Evolutionary conservation across 1,140 invertebrate genomes (phyloP), one percentile per base, ranked within the genome.

Genomic region (Diabrotica undecimpunctata): DNA sequence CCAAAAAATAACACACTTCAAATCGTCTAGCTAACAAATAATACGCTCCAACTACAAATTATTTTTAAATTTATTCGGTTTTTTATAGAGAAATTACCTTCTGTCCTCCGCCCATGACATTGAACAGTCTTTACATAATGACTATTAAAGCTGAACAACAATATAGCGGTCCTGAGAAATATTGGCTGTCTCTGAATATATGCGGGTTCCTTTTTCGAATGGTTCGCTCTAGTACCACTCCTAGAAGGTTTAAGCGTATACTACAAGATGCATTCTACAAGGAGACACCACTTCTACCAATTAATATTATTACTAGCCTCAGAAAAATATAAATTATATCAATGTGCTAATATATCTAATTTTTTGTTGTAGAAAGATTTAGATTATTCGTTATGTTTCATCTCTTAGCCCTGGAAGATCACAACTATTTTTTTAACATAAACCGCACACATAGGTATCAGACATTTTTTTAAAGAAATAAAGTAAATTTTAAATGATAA

Each of bases 61-160:
- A 46, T 46, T 46, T 46, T 46, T 46, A 46, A 46, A 46, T 46
- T 46, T 46, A 46, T 46, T 46, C 8, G n/a, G 8, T 46, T 46
- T 46, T 46, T 10, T 46, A 46, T 5, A 25, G 41, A 10, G 41
- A n/a, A 46, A 46, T 46, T 46, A 46, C n/a, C 41, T n/a, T 46
- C n/a, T n/a, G 8, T 46, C 41, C 55, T 12, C 55, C 55, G 55
- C 55, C 37, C 36, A 37, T 57, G 55, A 57, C 36, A 57, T 57
- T 57, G 55, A 57, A 57, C 35, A 57, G 25, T 37, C 37, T 57
- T 38, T 57, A 57, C 37, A 37, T 57, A 57, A 57, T 57, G 55
- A 57, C 36, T 57, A 37, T 38, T 57, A 57, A 46, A 37, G 25
- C 55, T 37, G n/a, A 57, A 57, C 55, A 57, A 57, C 25, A 57